Conservation (phyloP, 2,797 vertebrate species). For the Chloroceryle amazona region DNA sequence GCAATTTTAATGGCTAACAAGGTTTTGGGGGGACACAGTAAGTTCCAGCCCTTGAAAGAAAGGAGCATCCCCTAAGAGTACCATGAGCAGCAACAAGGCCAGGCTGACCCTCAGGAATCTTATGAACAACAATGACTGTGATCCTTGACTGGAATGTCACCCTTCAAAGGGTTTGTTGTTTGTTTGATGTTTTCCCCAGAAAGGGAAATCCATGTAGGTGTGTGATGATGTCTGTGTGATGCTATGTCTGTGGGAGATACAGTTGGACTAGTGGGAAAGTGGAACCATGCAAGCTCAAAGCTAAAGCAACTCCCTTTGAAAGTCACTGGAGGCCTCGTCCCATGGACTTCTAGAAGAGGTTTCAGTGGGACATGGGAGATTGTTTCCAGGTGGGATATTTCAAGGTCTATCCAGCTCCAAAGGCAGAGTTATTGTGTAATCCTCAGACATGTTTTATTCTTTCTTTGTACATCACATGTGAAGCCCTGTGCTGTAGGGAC, state of each 20-base stretch:
- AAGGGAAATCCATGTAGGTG: not conserved
- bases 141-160: not conserved
- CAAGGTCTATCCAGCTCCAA: not conserved
- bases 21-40: not conserved
- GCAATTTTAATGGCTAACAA: not conserved
- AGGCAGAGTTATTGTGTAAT: fast-evolving
- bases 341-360: not conserved
- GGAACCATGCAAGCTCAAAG: not conserved
- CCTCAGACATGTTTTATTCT: not conserved
- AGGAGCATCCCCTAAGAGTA: not conserved
- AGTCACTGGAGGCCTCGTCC: not conserved
- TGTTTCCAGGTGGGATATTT: not conserved
- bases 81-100: not conserved
- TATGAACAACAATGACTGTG: not conserved
- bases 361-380: not conserved
- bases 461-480: not conserved
- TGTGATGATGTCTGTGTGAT: not conserved
- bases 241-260: not conserved
- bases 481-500: not conserved
- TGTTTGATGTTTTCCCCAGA: not conserved
- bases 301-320: not conserved
- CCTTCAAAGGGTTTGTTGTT: not conserved
- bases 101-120: not conserved
- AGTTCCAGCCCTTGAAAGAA: not conserved
- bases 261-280: not conserved